Conservation (phyloP, 2,888 invertebrate genomes). For the Napeogenes inachia region DNA sequence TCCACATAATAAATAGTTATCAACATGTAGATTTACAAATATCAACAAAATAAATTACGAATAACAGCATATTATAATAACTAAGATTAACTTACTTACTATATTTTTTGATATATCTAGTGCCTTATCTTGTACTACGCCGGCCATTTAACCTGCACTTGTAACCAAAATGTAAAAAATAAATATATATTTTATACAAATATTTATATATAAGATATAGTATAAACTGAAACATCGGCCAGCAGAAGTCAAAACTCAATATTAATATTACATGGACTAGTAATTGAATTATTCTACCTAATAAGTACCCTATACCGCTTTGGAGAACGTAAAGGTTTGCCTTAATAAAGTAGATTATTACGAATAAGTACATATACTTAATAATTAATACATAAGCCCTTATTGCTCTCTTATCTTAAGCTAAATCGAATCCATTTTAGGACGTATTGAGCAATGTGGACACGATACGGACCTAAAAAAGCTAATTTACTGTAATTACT, state of each 20-base stretch:
- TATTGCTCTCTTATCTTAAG: conserved; percentile 66
- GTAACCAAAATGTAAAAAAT: not conserved
- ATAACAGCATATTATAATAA: conserved; percentile 75
- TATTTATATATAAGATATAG: conserved; percentile 5
- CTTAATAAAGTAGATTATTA: conserved; percentile 49
- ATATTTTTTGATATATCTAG: conserved; percentile 56
- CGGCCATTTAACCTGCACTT: conserved; percentile 38
- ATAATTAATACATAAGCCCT: conserved; percentile 52
- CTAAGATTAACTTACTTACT: conserved; percentile 60
- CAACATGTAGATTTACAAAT: conserved; percentile 78
- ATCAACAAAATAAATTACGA: conserved; percentile 78
- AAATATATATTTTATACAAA: not conserved
- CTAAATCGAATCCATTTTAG: conserved; percentile 61
- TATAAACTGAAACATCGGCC: conserved; percentile 40
- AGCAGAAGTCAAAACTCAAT: conserved; percentile 66
- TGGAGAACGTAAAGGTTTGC: conserved; percentile 68
- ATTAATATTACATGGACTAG: conserved; percentile 76
- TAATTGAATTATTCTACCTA: conserved; percentile 76
- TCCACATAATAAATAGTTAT: conserved; percentile 77
- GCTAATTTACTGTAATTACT: conserved; percentile 38
- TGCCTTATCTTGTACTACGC: conserved; percentile 71
- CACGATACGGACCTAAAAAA: conserved; percentile 56
- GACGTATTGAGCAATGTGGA: conserved; percentile 75
- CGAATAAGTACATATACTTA: conserved; percentile 54
- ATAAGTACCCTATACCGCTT: conserved; percentile 76